These are phyloP conservation scores for Pontoporia blainvillei DNA, from an alignment of 2,113 vertebrate species.

Conservation along the genomic window DNA sequence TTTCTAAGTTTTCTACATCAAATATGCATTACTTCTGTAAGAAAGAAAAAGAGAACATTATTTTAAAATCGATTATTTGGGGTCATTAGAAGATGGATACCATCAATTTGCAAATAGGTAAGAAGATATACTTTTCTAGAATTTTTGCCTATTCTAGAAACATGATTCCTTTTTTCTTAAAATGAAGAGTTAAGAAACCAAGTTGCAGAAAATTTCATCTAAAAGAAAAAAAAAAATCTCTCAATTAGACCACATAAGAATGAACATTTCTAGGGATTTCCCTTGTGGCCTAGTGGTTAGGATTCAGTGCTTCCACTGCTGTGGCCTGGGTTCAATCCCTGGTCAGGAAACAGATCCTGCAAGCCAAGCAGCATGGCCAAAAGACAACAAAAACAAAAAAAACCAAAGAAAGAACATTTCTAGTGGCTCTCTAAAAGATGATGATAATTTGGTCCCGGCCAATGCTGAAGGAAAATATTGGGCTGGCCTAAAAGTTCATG, in stretches of 20 bases:
- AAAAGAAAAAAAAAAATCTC: not conserved
- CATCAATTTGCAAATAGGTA: not conserved
- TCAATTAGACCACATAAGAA: not conserved
- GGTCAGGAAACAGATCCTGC: too few species aligned
- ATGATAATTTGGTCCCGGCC: not conserved
- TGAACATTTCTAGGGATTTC: not conserved
- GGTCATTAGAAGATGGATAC: not conserved
- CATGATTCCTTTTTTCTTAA: not conserved
- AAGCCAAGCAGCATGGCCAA: too few species aligned
- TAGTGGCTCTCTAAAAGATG: not conserved
- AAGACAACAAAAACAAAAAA: not conserved
- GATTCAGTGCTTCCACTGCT: not conserved
- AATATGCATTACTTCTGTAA: not conserved
- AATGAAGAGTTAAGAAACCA: not conserved
- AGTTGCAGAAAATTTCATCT: not conserved
- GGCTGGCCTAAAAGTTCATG: too few species aligned
- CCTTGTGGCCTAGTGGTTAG: not conserved
- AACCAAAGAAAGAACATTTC: not conserved
- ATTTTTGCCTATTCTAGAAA: not conserved
- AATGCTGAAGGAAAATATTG: not conserved
- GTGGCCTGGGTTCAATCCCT: too few species aligned
- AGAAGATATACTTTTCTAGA: not conserved
- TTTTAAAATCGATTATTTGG: not conserved
- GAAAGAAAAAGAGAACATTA: not conserved
- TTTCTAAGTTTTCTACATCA: not conserved